Base-by-base conservation (phyloP, 2,888 invertebrate species). In the Lumbricus terrestris region DNA sequence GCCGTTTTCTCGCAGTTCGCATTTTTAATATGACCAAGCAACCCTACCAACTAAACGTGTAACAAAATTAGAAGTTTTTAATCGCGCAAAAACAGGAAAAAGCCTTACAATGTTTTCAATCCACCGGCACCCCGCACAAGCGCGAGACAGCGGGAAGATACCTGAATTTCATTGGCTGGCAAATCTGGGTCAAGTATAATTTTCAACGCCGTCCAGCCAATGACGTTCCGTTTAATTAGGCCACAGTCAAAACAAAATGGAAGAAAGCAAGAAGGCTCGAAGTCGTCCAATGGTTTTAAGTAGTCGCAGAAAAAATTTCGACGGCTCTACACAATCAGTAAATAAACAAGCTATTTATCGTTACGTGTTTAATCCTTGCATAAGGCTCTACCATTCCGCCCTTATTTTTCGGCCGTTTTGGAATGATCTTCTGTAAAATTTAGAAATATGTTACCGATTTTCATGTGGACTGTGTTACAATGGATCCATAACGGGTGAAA, bases 71-170 rank as follows among this genome's bases (percentile, higher is more conserved):
- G n/a, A 69, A 69, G 69, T 69, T 69, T 69, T 69, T 29, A 69
- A 69, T 69, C 69, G 69, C 69, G 69, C n/a, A n/a, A 69, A 69
- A 69, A n/a, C 29, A 85, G 35, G 34, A 85, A 85, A n/a, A 23
- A 85, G 34, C 37, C 85, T 85, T 85, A 85, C 85, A 85, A 23
- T 35, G 4, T 85, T 85, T 85, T 18, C 37, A 85, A 85, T 85
- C 85, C 85, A 23, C 37, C 34, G 85, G 34, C 83, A 23, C 85
- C 35, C 85, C 85, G 37, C 34, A 69, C 1, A 69, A 69, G 69
- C n/a, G 69, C 69, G 69, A 85, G 34, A 37, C 85, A 29, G 85
- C 85, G 85, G 85, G 85, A 85, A 85, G 85, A 85, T 37, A 37
- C 37, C 85, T 37, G n/a, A 85, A 35, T 37, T 8, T 85, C 35